phyloP scores from a whole-genome alignment of 2,797 vertebrate species.

The Tenualosa ilisha region DNA sequence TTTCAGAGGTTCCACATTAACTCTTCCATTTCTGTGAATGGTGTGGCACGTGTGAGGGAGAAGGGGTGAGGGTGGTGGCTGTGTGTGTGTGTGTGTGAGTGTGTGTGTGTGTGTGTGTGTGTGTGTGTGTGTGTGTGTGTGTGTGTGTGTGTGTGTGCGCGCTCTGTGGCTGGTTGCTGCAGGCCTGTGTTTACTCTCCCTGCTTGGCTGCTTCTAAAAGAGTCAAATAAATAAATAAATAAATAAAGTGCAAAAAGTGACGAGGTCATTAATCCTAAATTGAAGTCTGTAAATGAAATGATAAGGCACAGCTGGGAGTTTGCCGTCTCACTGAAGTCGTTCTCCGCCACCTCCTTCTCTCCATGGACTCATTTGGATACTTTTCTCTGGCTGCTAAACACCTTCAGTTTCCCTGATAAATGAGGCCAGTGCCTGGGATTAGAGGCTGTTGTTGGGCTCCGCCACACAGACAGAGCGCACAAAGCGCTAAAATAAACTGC shows the following conservation, averaged over 20 bases:
- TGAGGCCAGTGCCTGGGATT: background rate
- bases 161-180: too few relatives aligned
- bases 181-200: background rate
- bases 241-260: background rate
- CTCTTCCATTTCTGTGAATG: background rate
- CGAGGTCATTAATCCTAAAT: constrained; percentile 24
- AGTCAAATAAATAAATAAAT: background rate
- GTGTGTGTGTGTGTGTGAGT: background rate
- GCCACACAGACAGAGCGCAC: too few relatives aligned
- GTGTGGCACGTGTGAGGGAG: background rate
- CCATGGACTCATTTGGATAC: background rate
- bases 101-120: background rate
- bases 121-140: background rate
- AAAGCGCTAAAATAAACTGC: background rate
- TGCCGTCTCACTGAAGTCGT: background rate
- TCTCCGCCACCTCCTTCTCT: background rate
- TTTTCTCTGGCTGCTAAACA: background rate
- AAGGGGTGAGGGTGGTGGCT: too few relatives aligned
- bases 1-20: background rate
- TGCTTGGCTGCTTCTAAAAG: background rate
- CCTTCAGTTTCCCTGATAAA: background rate
- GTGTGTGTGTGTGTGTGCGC: background rate
- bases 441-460: background rate
- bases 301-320: constrained; percentile 27
- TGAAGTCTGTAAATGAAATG: constrained; percentile 18